phyloP scores from a whole-genome alignment of 2,113 vertebrate species.

The Crotophaga sulcirostris region DNA sequence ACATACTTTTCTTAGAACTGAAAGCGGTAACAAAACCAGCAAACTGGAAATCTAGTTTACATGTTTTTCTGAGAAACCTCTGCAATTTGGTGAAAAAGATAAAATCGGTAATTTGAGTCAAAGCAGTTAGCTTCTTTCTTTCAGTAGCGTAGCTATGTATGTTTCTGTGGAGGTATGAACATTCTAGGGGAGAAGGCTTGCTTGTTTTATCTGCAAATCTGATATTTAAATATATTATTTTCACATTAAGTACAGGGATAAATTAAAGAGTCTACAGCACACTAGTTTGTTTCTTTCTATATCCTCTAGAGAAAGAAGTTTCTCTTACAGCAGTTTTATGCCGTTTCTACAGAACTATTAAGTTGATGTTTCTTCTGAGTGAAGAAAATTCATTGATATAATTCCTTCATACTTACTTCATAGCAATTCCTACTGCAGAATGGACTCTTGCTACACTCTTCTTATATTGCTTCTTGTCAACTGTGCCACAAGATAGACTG shows the following conservation, averaged over 20 bases:
- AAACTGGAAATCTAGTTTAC: neutral
- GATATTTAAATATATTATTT: neutral
- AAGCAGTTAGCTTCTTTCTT: neutral
- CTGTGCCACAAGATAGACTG: neutral
- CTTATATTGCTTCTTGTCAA: neutral
- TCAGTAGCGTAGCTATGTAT: neutral
- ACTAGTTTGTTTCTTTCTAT: neutral
- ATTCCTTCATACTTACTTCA: neutral
- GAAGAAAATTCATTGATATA: neutral
- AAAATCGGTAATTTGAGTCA: neutral
- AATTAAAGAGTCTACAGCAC: neutral
- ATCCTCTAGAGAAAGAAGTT: neutral
- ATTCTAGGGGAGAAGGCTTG: neutral
- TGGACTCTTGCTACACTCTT: neutral
- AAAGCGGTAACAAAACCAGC: neutral
- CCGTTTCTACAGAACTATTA: neutral
- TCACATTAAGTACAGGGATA: neutral
- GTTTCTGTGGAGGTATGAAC: neutral
- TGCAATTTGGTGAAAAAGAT: neutral
- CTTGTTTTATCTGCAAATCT: neutral
- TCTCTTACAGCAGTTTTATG: neutral
- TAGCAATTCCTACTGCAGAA: neutral
- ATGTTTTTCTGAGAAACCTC: neutral
- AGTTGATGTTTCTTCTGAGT: neutral
- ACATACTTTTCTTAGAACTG: neutral